phyloP scores from a whole-genome alignment of 1,140 invertebrate genomes.

The Platorchestia sp. region DNA sequence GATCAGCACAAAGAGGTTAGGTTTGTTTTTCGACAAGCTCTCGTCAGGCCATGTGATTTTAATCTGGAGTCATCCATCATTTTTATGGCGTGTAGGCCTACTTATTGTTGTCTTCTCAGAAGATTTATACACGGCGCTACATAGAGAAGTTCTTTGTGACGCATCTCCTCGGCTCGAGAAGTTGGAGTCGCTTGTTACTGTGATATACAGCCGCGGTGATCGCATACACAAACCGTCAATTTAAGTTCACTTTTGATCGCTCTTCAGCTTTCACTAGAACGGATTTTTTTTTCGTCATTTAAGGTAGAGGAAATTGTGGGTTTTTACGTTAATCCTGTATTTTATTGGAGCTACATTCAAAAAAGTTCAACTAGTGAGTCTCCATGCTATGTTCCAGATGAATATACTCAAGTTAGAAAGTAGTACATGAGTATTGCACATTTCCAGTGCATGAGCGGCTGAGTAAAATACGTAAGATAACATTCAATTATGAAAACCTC shows the following conservation, averaged over 20 bases:
- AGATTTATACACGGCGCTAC: not conserved
- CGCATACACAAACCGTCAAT: not conserved
- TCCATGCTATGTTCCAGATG: not conserved
- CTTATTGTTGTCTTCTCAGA: not conserved
- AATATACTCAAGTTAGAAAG: not conserved
- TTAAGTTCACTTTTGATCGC: not conserved
- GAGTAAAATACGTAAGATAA: not conserved
- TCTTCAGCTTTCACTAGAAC: not conserved
- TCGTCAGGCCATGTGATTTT: not conserved
- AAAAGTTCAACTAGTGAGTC: not conserved
- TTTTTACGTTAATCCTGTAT: not conserved
- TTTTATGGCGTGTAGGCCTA: not conserved
- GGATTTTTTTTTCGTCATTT: not conserved
- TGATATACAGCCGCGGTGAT: not conserved
- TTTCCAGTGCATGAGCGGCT: not conserved
- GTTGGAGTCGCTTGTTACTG: not conserved
- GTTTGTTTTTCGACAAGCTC: not conserved
- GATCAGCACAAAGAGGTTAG: not conserved
- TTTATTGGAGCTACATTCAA: not conserved
- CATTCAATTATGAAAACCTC: not conserved
- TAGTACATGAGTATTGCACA: not conserved
- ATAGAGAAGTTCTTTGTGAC: not conserved
- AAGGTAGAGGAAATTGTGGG: not conserved
- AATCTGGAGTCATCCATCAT: not conserved
- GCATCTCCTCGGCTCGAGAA: not conserved